These are phyloP conservation scores for Notamacropus eugenii DNA, from an alignment of 2,797 vertebrate species.

Conservation along the genomic window DNA sequence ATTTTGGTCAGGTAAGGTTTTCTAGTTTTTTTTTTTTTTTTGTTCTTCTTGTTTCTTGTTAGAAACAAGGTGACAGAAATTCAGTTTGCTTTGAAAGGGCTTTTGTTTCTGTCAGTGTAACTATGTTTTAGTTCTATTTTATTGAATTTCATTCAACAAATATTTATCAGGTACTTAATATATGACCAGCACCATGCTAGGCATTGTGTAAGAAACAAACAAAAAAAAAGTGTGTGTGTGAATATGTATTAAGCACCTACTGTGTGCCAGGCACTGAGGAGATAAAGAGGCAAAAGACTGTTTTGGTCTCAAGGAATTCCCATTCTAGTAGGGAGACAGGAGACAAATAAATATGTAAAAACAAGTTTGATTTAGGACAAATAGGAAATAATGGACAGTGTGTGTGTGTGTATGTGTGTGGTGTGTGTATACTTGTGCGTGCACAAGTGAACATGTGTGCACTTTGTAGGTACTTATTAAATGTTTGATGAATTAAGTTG, in stretches of 20 bases:
- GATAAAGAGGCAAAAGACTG: background rate
- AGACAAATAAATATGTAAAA: background rate
- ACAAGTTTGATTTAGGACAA: no score
- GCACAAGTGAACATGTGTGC: no score
- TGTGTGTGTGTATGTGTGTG: no score
- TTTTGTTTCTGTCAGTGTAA: background rate
- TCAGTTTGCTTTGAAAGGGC: constrained; percentile 52
- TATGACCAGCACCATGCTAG: background rate
- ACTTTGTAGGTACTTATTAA: background rate
- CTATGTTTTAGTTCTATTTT: constrained; percentile 43
- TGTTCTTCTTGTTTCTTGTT: constrained; percentile 43
- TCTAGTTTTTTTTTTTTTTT: background rate
- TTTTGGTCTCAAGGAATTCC: background rate
- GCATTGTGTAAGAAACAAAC: constrained; percentile 4
- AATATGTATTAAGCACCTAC: background rate
- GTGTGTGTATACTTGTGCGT: no score
- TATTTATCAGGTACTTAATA: constrained; percentile 53
- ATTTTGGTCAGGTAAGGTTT: constrained; percentile 73
- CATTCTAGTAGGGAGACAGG: background rate
- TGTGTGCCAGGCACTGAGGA: background rate
- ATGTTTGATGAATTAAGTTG: background rate
- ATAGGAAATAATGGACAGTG: no score
- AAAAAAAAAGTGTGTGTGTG: background rate
- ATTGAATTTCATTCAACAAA: background rate
- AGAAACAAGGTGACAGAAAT: constrained; percentile 10